Percentiles rank a stretch among this genome's conserved stretches.
Evolutionary conservation across 2,888 invertebrate genomes (phyloP).

Genomic region (Parasteatoda lunata): DNA sequence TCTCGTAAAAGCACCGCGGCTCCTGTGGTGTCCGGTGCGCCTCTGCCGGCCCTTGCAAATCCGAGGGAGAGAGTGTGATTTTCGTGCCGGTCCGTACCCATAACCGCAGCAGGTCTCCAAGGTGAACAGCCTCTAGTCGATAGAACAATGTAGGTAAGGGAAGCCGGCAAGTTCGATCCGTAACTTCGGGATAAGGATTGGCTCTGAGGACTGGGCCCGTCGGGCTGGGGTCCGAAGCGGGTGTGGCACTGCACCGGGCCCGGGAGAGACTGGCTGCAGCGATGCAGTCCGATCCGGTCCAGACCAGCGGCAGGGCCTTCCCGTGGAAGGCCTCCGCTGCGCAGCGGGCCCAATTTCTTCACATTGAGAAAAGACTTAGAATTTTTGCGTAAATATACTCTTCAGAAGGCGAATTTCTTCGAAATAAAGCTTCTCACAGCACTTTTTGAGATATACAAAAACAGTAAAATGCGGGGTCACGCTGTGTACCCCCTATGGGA

Average conservation of each 20-base stretch:
- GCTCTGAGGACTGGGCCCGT: conserved; percentile 82
- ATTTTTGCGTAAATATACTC: no score
- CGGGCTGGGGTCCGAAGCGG: conserved; percentile 78
- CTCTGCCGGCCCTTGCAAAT: conserved; percentile 71
- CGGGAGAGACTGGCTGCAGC: conserved; percentile 70
- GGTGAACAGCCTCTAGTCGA: conserved; percentile 82
- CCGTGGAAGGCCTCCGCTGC: conserved; percentile 73
- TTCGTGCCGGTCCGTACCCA: conserved; percentile 73
- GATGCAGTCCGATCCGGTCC: conserved; percentile 44
- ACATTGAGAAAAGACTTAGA: no score
- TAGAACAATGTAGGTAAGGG: conserved; percentile 82
- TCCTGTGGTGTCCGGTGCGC: conserved; percentile 74
- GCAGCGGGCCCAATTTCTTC: no score
- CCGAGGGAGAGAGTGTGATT: conserved; percentile 57
- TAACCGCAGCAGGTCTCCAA: conserved; percentile 86
- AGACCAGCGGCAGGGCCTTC: conserved; percentile 71
- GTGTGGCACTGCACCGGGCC: conserved; percentile 72
- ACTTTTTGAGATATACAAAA: no score
- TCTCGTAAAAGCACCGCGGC: conserved; percentile 75
- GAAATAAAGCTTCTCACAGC: no score
- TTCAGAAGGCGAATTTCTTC: no score
- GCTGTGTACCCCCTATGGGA: no score
- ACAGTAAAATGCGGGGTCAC: no score
- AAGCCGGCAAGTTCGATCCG: conserved; percentile 81
- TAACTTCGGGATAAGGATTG: conserved; percentile 82